Percentiles rank a stretch among this genome's conserved stretches.
Conservation (phyloP, 1,140 invertebrate genomes). For the Anastrepha ludens region DNA sequence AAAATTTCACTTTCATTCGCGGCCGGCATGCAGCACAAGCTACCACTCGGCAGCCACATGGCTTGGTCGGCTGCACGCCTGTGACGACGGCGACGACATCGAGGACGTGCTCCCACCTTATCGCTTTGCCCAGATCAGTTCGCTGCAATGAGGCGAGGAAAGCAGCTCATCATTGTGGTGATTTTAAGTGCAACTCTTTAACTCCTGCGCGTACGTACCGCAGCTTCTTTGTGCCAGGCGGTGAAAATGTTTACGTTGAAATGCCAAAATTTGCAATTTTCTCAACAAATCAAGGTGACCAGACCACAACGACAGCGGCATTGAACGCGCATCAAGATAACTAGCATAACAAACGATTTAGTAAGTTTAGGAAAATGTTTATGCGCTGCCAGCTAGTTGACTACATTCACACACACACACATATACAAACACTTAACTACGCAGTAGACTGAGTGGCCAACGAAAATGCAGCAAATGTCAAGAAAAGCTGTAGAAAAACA, state of each 20-base stretch:
- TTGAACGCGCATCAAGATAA: conserved; percentile 56
- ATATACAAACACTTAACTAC: not conserved
- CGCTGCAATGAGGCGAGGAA: conserved; percentile 53
- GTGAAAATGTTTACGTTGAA: conserved; percentile 57
- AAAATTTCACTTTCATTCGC: conserved; percentile 39
- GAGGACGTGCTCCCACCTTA: conserved; percentile 22
- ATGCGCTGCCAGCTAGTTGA: conserved; percentile 43
- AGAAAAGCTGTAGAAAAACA: not conserved
- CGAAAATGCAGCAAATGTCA: not conserved
- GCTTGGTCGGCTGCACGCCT: not conserved
- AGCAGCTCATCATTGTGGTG: conserved; percentile 55
- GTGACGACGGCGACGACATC: not conserved
- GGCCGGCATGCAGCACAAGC: not conserved
- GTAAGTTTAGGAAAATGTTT: conserved; percentile 50
- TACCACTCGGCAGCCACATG: not conserved
- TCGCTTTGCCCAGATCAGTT: conserved; percentile 8
- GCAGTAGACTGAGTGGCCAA: no score
- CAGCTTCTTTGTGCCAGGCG: conserved; percentile 24
- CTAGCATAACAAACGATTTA: conserved; percentile 58
- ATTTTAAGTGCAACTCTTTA: conserved; percentile 41
- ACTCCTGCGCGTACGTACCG: not conserved
- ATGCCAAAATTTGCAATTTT: conserved; percentile 58
- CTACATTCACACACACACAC: no score
- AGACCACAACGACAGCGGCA: not conserved
- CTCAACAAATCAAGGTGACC: conserved; percentile 58